Base-by-base conservation (phyloP, 1,140 invertebrate species). In the Limonius californicus region DNA sequence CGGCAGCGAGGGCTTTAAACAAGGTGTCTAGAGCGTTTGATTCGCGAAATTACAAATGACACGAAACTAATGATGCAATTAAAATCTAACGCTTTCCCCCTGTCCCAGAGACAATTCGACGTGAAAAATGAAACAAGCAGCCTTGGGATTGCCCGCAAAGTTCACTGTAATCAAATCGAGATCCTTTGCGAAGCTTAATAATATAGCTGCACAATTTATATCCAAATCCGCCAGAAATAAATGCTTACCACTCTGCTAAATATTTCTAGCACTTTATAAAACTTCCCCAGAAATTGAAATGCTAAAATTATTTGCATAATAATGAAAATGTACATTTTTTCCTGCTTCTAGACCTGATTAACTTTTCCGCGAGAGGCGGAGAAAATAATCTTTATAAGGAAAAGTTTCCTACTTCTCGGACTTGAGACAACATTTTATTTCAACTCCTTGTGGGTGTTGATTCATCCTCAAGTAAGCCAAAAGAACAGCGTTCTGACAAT, bases 151-250 rank as follows among this genome's bases (percentile, higher is more conserved):
- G 45, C 16, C 45, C 16, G 45, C 45, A 21, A 50, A 21, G 45
- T 50, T 50, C 45, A 19, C 45, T 9, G 35, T 50, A 50, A 50
- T 50, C 45, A 50, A 50, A 19, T 50, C n/a, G 45, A 39, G 35
- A 39, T 39, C n/a, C 35, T 39, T 39, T 39, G 8, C n/a, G 7
- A 39, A 39, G 35, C 35, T 39, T 39, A n/a, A 39, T 39, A 6
- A 39, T 39, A 39, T 39, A 39, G 11, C 35, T 39, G 7, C 2
- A n/a, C 2, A 39, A 39, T 39, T 39, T 39, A 39, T 39, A 39
- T 39, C 35, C 8, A 39, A 9, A 39, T 39, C n/a, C 35, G 11
- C 35, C 2, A 39, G 35, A 39, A 12, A 39, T 39, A 39, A 39
- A 39, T 14, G 35, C 35, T 27, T 27, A 27, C 35, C 35, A 12